Conservation (phyloP, 1,140 invertebrate species). For the Centruroides vittatus region DNA sequence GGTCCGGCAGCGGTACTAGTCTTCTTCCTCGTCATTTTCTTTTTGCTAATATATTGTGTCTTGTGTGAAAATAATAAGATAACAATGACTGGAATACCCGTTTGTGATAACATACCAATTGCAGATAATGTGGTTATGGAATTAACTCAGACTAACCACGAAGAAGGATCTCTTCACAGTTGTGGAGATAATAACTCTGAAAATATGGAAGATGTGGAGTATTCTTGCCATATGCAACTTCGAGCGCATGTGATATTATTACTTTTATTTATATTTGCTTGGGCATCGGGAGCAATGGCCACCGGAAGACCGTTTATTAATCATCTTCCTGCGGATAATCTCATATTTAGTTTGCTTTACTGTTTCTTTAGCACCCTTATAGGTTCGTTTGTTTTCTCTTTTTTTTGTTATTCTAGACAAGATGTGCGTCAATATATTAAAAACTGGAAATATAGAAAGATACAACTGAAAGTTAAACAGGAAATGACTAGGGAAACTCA, state of each 20-base stretch:
- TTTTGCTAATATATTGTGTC: constrained; percentile 57
- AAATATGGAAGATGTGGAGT: constrained; percentile 64
- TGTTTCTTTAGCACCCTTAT: constrained; percentile 37
- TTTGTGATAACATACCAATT: constrained; percentile 62
- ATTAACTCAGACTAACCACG: constrained; percentile 29
- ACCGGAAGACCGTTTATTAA: constrained; percentile 46
- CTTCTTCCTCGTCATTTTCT: constrained; percentile 53
- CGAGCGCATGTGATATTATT: constrained; percentile 58
- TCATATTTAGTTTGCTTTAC: constrained; percentile 49
- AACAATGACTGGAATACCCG: constrained; percentile 31
- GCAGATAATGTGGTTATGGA: constrained; percentile 59
- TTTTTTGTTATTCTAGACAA: constrained; percentile 65
- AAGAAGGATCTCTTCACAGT: constrained; percentile 44
- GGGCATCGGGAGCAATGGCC: constrained; percentile 52
- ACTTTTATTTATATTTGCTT: constrained; percentile 56
- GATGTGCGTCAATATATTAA: constrained; percentile 50
- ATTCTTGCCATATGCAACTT: constrained; percentile 61
- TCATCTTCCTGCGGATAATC: constrained; percentile 50
- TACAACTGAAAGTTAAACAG: constrained; percentile 43
- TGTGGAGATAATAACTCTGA: constrained; percentile 41
- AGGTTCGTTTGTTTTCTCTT: constrained; percentile 68
- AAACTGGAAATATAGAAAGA: constrained; percentile 32
- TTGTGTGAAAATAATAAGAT: constrained; percentile 29
- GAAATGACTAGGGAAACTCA: constrained; percentile 30
- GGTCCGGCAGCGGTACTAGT: constrained; percentile 21